A percentile compares a stretch with the other conserved stretches of the same genome.
Conservation (phyloP, 2,797 vertebrate genomes). For the Toxotes lorentzi region DNA sequence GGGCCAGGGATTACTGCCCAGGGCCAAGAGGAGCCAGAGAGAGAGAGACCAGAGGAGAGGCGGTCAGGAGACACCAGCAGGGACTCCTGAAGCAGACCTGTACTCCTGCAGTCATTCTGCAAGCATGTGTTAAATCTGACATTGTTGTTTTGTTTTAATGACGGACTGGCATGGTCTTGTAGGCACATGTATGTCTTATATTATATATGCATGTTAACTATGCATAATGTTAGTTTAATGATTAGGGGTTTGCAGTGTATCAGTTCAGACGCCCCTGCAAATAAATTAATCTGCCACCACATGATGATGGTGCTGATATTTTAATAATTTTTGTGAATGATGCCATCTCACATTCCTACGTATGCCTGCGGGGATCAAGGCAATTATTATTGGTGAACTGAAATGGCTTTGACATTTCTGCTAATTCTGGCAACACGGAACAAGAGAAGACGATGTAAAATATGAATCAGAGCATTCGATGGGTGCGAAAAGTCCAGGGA, state of each 20-base stretch:
- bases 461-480: slow-evolving; percentile 33
- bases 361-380: background rate
- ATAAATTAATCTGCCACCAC: slow-evolving; percentile 37
- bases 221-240: slow-evolving; percentile 23
- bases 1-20: slow-evolving; percentile 82
- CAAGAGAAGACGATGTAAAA: slow-evolving; percentile 43
- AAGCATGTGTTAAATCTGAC: slow-evolving; percentile 52
- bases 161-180: slow-evolving; percentile 20
- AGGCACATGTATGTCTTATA: slow-evolving; percentile 20
- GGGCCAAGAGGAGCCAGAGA: slow-evolving; percentile 75
- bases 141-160: slow-evolving; percentile 57
- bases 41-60: slow-evolving; percentile 64
- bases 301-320: slow-evolving; percentile 26
- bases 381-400: slow-evolving; percentile 1
- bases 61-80: slow-evolving; percentile 65
- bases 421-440: slow-evolving; percentile 20
- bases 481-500: slow-evolving; percentile 45
- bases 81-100: slow-evolving; percentile 65
- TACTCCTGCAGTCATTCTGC: slow-evolving; percentile 46
- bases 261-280: slow-evolving; percentile 10
- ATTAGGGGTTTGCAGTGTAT: slow-evolving; percentile 15
- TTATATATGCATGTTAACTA: slow-evolving; percentile 20
- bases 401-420: slow-evolving; percentile 19
- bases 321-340: background rate
- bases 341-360: background rate